phyloP scores from a whole-genome alignment of 2,888 invertebrate genomes.

The Lochmaea crataegi region DNA sequence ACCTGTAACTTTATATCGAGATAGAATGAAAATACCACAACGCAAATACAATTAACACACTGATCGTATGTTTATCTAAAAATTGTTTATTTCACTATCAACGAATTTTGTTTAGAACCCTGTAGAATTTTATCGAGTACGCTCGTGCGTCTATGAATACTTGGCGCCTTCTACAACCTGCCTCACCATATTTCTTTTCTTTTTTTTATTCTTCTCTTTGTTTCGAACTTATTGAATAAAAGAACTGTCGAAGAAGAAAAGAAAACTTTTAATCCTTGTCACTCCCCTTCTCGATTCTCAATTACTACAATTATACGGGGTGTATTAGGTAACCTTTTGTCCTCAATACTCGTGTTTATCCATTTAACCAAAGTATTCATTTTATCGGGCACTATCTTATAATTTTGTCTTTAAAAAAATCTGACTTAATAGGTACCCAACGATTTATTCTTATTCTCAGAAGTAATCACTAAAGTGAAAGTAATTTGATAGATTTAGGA shows the following conservation, averaged over 20 bases:
- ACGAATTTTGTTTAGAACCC: background rate
- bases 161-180: conserved; percentile 51
- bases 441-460: too few relatives aligned
- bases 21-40: background rate
- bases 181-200: conserved; percentile 33
- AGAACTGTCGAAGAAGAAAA: conserved; percentile 43
- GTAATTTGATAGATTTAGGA: too few relatives aligned
- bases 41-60: background rate
- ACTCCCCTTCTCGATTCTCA: conserved; percentile 25
- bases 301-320: conserved; percentile 20
- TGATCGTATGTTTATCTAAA: background rate
- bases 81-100: too few relatives aligned
- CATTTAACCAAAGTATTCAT: background rate
- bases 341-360: background rate
- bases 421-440: too few relatives aligned
- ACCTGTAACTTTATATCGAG: background rate
- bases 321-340: background rate
- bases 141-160: conserved; percentile 45
- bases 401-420: too few relatives aligned
- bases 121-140: conserved; percentile 4
- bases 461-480: too few relatives aligned
- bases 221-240: conserved; percentile 49
- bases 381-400: too few relatives aligned
- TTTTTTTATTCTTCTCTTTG: conserved; percentile 21
- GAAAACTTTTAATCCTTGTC: conserved; percentile 33